These are phyloP conservation scores for Thomomys bottae DNA, from an alignment of 2,113 vertebrate species.

Conservation along the genomic window DNA sequence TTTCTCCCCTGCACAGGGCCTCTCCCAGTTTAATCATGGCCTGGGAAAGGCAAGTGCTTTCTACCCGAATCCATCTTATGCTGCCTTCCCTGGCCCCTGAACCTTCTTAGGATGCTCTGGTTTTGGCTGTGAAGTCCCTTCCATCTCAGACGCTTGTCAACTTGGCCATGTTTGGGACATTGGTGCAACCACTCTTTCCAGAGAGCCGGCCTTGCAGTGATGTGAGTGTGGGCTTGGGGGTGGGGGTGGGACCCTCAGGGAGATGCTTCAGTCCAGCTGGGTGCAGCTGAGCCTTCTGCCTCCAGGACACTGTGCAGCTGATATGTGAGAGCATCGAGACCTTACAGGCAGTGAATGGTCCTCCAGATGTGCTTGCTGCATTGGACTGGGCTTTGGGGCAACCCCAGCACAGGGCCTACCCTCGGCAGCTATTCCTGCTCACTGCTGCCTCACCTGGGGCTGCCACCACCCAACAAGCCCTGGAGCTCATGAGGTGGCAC, in stretches of 20 bases:
- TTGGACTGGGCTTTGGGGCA: constrained; percentile 93
- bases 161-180: constrained; percentile 87
- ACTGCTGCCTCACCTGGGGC: constrained; percentile 77
- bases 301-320: constrained; percentile 88
- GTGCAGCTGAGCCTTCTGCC: neutral
- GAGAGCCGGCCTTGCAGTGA: constrained; percentile 93
- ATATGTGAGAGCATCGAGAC: constrained; percentile 88
- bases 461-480: constrained; percentile 84
- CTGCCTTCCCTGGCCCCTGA: neutral
- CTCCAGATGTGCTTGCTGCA: constrained; percentile 89
- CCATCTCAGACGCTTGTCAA: constrained; percentile 92
- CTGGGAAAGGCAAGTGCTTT: neutral
- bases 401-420: constrained; percentile 90
- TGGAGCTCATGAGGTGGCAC: constrained; percentile 94
- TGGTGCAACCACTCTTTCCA: constrained; percentile 89
- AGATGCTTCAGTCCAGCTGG: neutral
- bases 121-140: constrained; percentile 95
- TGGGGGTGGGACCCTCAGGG: neutral
- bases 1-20: neutral
- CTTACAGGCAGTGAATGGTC: constrained; percentile 81
- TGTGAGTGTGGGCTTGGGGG: constrained; percentile 82
- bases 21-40: neutral
- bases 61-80: constrained; percentile 1
- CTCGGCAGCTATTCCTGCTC: constrained; percentile 95
- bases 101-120: constrained; percentile 90